These are phyloP conservation scores for Phortica variegata DNA, from an alignment of 1,140 invertebrate genomes.

Conservation along the genomic window DNA sequence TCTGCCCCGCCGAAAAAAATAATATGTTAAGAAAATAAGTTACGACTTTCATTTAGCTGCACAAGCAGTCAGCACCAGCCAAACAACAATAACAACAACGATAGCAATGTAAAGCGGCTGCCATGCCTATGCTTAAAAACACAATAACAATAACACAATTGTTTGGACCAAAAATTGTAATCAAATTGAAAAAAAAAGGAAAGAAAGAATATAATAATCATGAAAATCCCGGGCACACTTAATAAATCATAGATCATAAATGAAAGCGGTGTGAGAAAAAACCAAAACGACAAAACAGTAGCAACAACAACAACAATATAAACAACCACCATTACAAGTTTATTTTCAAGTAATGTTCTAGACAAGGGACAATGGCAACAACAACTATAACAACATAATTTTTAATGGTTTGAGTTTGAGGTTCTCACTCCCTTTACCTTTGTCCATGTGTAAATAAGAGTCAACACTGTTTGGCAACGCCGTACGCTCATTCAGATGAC, in stretches of 20 bases:
- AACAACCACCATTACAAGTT: too few species aligned
- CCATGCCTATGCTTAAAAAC: too few species aligned
- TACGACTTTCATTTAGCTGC: constrained; percentile 35
- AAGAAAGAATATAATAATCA: background rate
- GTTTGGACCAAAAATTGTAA: too few species aligned
- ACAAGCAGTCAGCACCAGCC: constrained; percentile 8
- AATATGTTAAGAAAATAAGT: constrained; percentile 9
- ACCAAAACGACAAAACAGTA: background rate
- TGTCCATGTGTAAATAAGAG: too few species aligned
- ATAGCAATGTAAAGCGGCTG: constrained; percentile 21
- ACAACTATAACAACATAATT: too few species aligned
- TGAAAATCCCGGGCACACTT: constrained; percentile 25
- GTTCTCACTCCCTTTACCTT: too few species aligned
- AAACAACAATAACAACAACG: constrained; percentile 39
- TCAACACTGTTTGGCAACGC: too few species aligned
- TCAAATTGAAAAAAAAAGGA: constrained; percentile 25
- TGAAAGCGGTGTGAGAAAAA: constrained; percentile 9
- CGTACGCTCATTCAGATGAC: constrained; percentile 5
- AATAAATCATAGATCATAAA: constrained; percentile 48
- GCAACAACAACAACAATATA: constrained; percentile 37
- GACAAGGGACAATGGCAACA: too few species aligned
- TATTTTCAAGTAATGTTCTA: too few species aligned
- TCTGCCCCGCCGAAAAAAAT: too few species aligned
- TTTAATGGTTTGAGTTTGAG: too few species aligned
- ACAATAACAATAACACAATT: too few species aligned